Evolutionary conservation across 2,888 invertebrate genomes (phyloP), one percentile per base, ranked within the genome.

Genomic region (Junonia oenone): DNA sequence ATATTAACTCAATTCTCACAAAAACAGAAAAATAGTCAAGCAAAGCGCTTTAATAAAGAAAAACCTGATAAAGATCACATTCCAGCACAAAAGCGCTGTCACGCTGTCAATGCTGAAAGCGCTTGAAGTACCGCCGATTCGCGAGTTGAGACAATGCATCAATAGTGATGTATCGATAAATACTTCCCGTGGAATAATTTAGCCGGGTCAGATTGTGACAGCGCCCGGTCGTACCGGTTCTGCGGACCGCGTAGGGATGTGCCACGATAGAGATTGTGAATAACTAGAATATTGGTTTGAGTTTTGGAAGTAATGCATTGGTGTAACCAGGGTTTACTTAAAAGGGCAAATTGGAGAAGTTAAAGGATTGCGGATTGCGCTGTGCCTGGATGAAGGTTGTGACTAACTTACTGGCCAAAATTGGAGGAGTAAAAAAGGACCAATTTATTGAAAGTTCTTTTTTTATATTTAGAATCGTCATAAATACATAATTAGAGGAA

Each of bases 101-200:
- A 15, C 19, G 47, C 47, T 49, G 22, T 26, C 26, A 40, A 9
- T 29, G 19, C 46, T 43, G 38, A 14, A 29, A 45, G 14, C 45
- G 29, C 9, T 17, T 57, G 55, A 63, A 59, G 55, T 57, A 61
- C 61, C 55, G 55, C 52, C 56, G 64, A 69, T 64, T 67, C 63
- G 68, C 69, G 63, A 65, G 68, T 76, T 71, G 73, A 76, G 73
- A 81, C 81, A 81, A 78, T 78, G 71, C 74, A 75, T 73, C 75
- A 73, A 72, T 78, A 78, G 78, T 73, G 78, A 79, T 78, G 80
- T 66, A 68, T 73, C 75, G 81, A 80, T 78, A 76, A 74, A 75
- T 73, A 64, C 68, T 70, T 75, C 75, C 76, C 74, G 76, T 77
- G 75, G 76, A 77, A 75, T 76, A 73, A 76, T 78, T 69, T 69